Evolutionary conservation across 1,140 invertebrate genomes (phyloP).

Genomic region (Propsilocerus akamusi): DNA sequence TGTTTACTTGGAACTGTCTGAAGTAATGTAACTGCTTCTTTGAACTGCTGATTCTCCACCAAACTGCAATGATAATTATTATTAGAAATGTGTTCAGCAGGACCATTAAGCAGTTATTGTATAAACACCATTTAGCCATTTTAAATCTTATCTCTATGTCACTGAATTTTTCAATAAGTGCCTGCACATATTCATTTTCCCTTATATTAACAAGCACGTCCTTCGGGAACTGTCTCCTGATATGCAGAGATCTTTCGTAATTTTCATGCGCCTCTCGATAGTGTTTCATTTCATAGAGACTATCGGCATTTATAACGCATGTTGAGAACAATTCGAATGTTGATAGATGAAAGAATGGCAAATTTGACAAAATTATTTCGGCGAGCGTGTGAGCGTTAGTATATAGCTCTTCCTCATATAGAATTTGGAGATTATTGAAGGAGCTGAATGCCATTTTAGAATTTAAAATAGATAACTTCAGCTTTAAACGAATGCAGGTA

Average conservation of each 20-base stretch:
- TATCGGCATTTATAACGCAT: not conserved
- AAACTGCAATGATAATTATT: too few species aligned
- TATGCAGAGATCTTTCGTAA: not conserved
- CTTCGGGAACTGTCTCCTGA: not conserved
- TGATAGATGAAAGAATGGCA: not conserved
- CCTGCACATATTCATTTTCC: not conserved
- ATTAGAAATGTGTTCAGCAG: too few species aligned
- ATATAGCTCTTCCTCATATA: not conserved
- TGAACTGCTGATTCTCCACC: conserved; percentile 37
- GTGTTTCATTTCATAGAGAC: not conserved
- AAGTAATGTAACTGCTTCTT: conserved; percentile 40
- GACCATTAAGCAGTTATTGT: too few species aligned
- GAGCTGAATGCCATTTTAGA: too few species aligned
- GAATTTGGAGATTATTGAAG: not conserved
- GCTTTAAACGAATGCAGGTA: too few species aligned
- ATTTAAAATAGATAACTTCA: too few species aligned
- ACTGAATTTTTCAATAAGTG: not conserved
- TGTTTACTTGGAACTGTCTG: conserved; percentile 49
- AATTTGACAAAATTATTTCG: not conserved
- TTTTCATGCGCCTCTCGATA: not conserved
- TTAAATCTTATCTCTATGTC: not conserved
- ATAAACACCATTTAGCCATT: not conserved
- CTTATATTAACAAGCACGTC: not conserved
- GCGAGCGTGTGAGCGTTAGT: not conserved
- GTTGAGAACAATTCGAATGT: not conserved